Evolutionary conservation across 1,140 invertebrate genomes (phyloP), one percentile per base, ranked within the genome.

Genomic region (Probaryconus sp.): DNA sequence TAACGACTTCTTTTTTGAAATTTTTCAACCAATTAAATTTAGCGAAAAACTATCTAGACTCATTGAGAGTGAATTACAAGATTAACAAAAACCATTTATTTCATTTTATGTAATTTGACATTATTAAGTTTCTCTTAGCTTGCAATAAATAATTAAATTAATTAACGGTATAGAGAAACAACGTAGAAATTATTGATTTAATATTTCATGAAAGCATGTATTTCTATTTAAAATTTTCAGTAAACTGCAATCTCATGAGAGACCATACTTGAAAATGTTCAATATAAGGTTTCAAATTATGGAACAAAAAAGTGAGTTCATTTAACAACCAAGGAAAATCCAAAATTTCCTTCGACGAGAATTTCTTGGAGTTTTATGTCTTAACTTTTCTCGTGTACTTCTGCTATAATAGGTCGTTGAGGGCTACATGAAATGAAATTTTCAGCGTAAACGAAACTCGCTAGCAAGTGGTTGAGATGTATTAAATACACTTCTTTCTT

Each of bases 341-440:
- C 53, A 47, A 65, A 60, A 72, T 65, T 65, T 60, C 17, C 53
- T 38, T 38, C 51, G 45, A 65, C 37, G 69, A 47, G 48, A 65
- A 73, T 61, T 65, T 61, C 35, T 55, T 47, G 2, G 31, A 73
- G 55, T 73, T 73, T 73, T 67, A 64, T 58, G 31, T 65, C 45
- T 51, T 40, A 72, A 72, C 43, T 72, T 72, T 45, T 38, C 43
- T 64, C 68, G 51, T 60, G 63, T 63, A 74, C 35, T 72, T 60
- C 3, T 53, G 38, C 43, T 63, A 50, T 68, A 58, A 74, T 64
- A 51, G 63, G 55, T 56, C 48, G 71, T 74, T 63, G 56, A 63
- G 50, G 69, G 47, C 53, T 60, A 51, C 61, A 60, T 61, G 55
- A 69, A 64, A 75, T 75, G 58, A 75, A 69, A 75, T 75, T 75